Evolutionary conservation across 2,797 vertebrate species (phyloP), one percentile per base, ranked within the genome.

Genomic region (Decapterus maruadsi): DNA sequence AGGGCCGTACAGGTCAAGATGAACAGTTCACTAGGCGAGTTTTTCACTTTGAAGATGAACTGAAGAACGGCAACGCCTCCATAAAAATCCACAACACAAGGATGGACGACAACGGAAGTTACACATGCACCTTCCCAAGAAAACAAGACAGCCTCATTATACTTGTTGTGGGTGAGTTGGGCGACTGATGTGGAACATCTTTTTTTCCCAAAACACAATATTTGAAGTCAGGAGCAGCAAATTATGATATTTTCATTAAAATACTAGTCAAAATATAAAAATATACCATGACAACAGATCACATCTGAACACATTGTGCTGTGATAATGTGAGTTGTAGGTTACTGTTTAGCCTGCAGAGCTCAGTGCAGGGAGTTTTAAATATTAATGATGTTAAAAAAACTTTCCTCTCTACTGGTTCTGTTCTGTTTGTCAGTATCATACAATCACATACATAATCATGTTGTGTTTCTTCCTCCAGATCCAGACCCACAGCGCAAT

Each of bases 11-110:
- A 4, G 42, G 31, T 48, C 76, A 73, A 38, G 58, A 63, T 4
- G 1, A 31, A 10, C 36, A 74, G n/a, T 79, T 79, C 53, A 69
- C 0, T 43, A 61, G 54, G 4, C 60, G 75, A 0, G 70, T 79
- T 6, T 63, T 4, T 6, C 45, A 73, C 34, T 74, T 74, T 45
- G 3, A 2, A 11, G 19, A 73, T 0, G 0, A 68, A 2, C 64
- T 79, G 64, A 4, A 55, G 8, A 0, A 0, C 1, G 46, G 68
- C 1, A 72, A 78, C 40, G 68, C 76, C 40, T 72, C 76, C 58
- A 57, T 79, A 13, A 9, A 3, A 0, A 56, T 79, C 53, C 34
- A 0, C 5, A 19, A 16, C 0, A 45, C 57, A 4, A 68, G 4
- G 53, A 0, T 43, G 51, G 3, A 17, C 3, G 77, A 79, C 64